phyloP scores from a whole-genome alignment of 2,888 invertebrate species.

The Lasioglossum villosulum region DNA sequence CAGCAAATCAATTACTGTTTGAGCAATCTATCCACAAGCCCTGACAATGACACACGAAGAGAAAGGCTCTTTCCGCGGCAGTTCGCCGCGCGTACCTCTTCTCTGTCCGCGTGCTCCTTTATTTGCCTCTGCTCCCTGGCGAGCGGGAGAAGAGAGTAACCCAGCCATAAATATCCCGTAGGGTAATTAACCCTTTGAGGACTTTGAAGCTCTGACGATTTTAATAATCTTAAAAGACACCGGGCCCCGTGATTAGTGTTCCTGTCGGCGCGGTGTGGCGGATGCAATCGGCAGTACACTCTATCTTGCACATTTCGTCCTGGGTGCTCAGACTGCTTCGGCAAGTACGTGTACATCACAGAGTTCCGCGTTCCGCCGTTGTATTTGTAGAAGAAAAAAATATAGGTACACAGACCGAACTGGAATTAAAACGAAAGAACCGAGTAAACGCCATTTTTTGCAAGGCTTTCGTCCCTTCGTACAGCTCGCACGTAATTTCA shows the following conservation, averaged over 20 bases:
- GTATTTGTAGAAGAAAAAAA: conserved; percentile 57
- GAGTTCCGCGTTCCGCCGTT: conserved; percentile 37
- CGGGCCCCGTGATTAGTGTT: conserved; percentile 79
- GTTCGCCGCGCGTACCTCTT: conserved; percentile 57
- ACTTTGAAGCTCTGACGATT: conserved; percentile 82
- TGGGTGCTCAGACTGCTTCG: conserved; percentile 54
- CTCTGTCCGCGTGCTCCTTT: conserved; percentile 68
- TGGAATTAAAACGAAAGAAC: conserved; percentile 10
- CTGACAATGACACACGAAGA: conserved; percentile 65
- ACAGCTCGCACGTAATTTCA: neutral
- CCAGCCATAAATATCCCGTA: conserved; percentile 81
- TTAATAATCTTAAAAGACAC: conserved; percentile 83
- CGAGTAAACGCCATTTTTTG: neutral
- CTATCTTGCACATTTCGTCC: conserved; percentile 57
- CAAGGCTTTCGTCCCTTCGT: neutral
- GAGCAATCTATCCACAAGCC: conserved; percentile 52
- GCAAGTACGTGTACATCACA: conserved; percentile 51
- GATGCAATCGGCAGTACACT: conserved; percentile 76
- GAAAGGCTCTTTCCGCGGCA: conserved; percentile 63
- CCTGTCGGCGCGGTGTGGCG: conserved; percentile 68
- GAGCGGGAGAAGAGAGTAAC: conserved; percentile 71
- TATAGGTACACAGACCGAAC: conserved; percentile 26
- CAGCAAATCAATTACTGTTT: conserved; percentile 58
- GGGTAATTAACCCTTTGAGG: conserved; percentile 84
- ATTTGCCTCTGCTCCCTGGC: conserved; percentile 69